Evolutionary conservation across 2,113 vertebrate genomes (phyloP), one percentile per base, ranked within the genome.

Genomic region (Saccopteryx leptura): DNA sequence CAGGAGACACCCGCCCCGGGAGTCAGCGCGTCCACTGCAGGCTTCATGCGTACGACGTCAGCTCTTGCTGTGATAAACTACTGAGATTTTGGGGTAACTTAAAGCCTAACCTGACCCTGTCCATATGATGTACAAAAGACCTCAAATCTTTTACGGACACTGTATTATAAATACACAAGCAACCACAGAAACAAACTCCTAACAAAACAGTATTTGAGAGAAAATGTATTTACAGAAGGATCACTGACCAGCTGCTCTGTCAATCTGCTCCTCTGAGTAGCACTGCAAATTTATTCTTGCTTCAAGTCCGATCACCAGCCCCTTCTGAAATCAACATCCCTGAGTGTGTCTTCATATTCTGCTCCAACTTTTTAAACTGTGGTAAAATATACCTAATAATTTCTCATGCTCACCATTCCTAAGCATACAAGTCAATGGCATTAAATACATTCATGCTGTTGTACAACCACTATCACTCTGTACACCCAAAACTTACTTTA

Each of bases 1-100:
- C 11, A n/a, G 50, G 50, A 54, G 71, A 31, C 54, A 31, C 3
- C 12, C 0, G 9, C 14, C 24, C 82, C 26, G 13, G 24, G 17
- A 48, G 26, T 33, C 69, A 14, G 17, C 11, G 1, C 0, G 0
- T 28, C 28, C 24, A 15, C 4, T 9, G 24, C 0, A 5, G 56
- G 58, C 74, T 79, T 2, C 11, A 52, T 19, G 19, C 3, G 12
- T 52, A 28, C 2, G 8, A 88, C 48, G 86, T 14, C 52, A 72
- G 66, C 4, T 19, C 65, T 21, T 14, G 9, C 2, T 58, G 9
- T 60, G 9, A 48, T 54, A 46, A 65, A 39, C 3, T 58, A 14
- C 31, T 4, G 69, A 69, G 61, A 50, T 50, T 19, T 33, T 10
- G 33, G 84, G 66, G 56, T 61, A n/a, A 71, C n/a, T 66, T 17